Evolutionary conservation across 1,140 invertebrate species (phyloP), one percentile per base, ranked within the genome.

Genomic region (Zaprionus vittiger): DNA sequence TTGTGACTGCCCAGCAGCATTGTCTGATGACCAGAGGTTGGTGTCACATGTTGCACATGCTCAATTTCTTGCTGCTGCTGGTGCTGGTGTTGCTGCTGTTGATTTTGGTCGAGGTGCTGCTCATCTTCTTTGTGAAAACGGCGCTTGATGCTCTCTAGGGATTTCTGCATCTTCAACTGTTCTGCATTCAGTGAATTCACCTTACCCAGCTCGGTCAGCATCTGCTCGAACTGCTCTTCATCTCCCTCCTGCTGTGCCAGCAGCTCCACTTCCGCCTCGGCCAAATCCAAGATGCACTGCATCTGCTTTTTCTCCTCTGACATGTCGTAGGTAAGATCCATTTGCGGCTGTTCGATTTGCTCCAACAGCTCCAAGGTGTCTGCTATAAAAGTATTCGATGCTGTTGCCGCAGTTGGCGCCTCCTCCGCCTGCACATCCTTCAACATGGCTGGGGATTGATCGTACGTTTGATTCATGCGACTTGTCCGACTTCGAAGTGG

Each of bases 221-320:
- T 85, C 41, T 93, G 65, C 59, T 93, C 92, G 37, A 93, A 93
- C 61, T 92, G 91, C 56, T 92, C 89, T 44, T 93, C 92, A 54
- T 91, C 87, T 6, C 80, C 90, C 24, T 92, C 90, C 28, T 92
- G 87, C 15, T 89, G 80, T 1, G 91, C 80, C 38, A 92, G 52
- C 24, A 92, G 63, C 59, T 92, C 91, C 22, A 85, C 91, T 31
- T 92, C 91, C 1, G 84, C 91, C 57, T 92, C 78, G n/a, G 91
- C 91, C 34, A 91, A 12, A 62, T 89, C 86, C 76, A 92, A 72
- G 2, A 92, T 85, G 69, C 85, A 85, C 52, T 92, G 80, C 79
- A 92, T 91, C 65, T 92, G 86, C 37, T 78, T 81, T 22, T 78
- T 75, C 47, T 83, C 73, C 44, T 83, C 80, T 6, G 83, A 67